Evolutionary conservation across 1,140 invertebrate species (phyloP), one percentile per base, ranked within the genome.

Genomic region (Streblospio benedicti): DNA sequence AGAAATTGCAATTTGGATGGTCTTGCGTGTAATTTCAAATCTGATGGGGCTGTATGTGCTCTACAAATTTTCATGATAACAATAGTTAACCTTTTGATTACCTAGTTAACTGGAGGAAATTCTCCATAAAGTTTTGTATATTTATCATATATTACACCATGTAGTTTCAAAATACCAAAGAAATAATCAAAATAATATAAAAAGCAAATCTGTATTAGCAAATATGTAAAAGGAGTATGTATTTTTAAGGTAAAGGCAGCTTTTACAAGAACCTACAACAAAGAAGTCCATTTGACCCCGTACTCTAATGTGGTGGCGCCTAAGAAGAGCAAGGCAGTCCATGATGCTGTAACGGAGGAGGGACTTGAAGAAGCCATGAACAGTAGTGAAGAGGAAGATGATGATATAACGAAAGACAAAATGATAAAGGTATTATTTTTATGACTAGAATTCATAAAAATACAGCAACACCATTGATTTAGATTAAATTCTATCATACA

Each of bases 171-270:
- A n/a, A n/a, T n/a, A n/a, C n/a, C n/a, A n/a, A n/a, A n/a, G n/a
- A n/a, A n/a, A n/a, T n/a, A n/a, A n/a, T n/a, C n/a, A n/a, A n/a
- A n/a, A n/a, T n/a, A n/a, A n/a, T n/a, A n/a, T n/a, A n/a, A n/a
- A n/a, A n/a, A n/a, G n/a, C n/a, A n/a, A n/a, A n/a, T n/a, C n/a
- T n/a, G n/a, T n/a, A n/a, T n/a, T n/a, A n/a, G n/a, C n/a, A n/a
- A n/a, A n/a, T n/a, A n/a, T n/a, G n/a, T n/a, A n/a, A n/a, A n/a
- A n/a, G n/a, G n/a, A n/a, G n/a, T n/a, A n/a, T n/a, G n/a, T n/a
- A n/a, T n/a, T n/a, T n/a, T n/a, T n/a, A n/a, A 90, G 86, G 84
- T 88, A 0, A 98, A 97, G 81, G 84, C 91, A 18, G 90, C 93
- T 0, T 88, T 98, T 72, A 98, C 95, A 0, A 83, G 90, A 44